phyloP scores from a whole-genome alignment of 2,797 vertebrate species.

The Neostethus bicornis region DNA sequence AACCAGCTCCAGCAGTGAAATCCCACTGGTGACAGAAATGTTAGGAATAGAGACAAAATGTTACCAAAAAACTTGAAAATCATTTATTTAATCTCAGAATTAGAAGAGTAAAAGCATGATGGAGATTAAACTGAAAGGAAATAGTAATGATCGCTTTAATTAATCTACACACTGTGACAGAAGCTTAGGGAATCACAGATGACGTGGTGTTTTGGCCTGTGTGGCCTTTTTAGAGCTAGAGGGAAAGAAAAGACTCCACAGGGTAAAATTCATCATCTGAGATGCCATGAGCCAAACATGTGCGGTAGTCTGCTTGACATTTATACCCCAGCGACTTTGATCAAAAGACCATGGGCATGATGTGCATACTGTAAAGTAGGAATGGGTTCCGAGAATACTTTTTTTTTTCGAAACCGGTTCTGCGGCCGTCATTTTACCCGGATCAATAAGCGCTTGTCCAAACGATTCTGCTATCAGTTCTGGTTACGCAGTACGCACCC shows the following conservation, averaged over 20 bases:
- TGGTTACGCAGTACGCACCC: too few species aligned
- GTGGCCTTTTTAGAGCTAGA: conserved; percentile 52
- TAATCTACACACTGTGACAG: conserved; percentile 42
- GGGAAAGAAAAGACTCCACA: conserved; percentile 40
- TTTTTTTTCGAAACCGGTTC: too few species aligned
- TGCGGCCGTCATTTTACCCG: too few species aligned
- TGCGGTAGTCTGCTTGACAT: conserved; percentile 33
- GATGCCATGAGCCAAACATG: conserved; percentile 33
- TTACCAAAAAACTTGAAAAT: conserved; percentile 41
- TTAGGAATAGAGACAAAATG: background rate
- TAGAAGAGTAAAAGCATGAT: conserved; percentile 43
- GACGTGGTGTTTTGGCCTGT: conserved; percentile 32
- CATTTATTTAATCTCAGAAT: conserved; percentile 51
- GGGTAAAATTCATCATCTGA: conserved; percentile 49
- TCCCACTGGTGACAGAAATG: conserved; percentile 75
- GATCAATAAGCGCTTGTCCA: too few species aligned
- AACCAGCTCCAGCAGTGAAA: conserved; percentile 76
- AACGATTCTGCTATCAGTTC: too few species aligned
- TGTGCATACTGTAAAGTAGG: conserved; percentile 4
- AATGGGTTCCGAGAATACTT: too few species aligned
- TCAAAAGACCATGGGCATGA: conserved; percentile 10
- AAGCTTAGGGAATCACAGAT: conserved; percentile 6
- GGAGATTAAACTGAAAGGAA: conserved; percentile 22
- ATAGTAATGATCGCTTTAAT: conserved; percentile 39
- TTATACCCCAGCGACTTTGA: conserved; percentile 35